phyloP scores from a whole-genome alignment of 2,797 vertebrate species.

The Typhlichthys subterraneus region DNA sequence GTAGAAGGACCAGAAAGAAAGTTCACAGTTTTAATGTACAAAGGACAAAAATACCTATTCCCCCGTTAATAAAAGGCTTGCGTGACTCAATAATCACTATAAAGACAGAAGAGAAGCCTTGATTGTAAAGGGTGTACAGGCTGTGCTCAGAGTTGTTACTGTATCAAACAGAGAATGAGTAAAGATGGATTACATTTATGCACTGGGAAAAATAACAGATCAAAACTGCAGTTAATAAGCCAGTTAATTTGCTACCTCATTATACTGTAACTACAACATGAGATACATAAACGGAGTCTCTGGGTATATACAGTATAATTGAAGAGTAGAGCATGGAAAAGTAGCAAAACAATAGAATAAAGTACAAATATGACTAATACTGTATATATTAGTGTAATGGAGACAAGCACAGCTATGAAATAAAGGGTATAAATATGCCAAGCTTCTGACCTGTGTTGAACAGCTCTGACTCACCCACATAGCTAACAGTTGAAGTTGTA shows the following conservation, averaged over 20 bases:
- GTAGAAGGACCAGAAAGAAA: constrained; percentile 26
- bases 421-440: no score
- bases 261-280: constrained; percentile 9
- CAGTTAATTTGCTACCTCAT: constrained; percentile 30
- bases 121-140: constrained; percentile 57
- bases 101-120: constrained; percentile 24
- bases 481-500: no score
- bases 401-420: no score
- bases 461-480: no score
- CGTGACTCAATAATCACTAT: constrained; percentile 40
- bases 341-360: constrained; percentile 2
- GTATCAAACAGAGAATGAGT: constrained; percentile 38
- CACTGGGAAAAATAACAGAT: constrained; percentile 29
- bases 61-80: constrained; percentile 42
- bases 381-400: no score
- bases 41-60: constrained; percentile 23
- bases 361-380: background rate
- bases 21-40: background rate
- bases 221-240: constrained; percentile 12
- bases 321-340: constrained; percentile 1
- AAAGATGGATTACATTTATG: constrained; percentile 49
- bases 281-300: constrained; percentile 28
- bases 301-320: constrained; percentile 5
- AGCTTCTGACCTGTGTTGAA: no score
- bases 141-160: constrained; percentile 45